Evolutionary conservation across 1,140 invertebrate species (phyloP), one percentile per base, ranked within the genome.

Genomic region (Hycleus cichorii): DNA sequence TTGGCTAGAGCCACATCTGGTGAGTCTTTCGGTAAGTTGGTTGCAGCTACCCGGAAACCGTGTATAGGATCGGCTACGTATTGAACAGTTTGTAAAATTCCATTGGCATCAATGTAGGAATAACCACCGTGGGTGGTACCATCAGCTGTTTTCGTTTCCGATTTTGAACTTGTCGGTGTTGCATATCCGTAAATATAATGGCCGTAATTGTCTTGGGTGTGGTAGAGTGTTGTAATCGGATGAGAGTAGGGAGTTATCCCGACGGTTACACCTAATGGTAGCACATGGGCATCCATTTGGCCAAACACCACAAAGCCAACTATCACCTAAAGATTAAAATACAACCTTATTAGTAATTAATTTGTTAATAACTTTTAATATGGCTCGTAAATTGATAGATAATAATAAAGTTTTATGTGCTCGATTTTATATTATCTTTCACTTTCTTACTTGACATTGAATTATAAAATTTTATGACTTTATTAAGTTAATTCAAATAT

Each of bases 71-170:
- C 84, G 25, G 85, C 82, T n/a, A 81, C 77, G 70, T 88, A 88
- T 57, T 80, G 75, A 32, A 84, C 82, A 26, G 80, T 80, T 71
- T 88, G 85, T 3, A 85, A 66, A 27, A 83, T 69, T 3, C 85
- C 85, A 66, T 87, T 77, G 10, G 80, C 78, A 69, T 89, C 86
- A 11, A 86, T 74, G 67, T 87, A 87, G 51, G 81, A 83, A 67
- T 85, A 87, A 40, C 79, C 80, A 27, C 85, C 85, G 6, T 78
- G 78, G 4, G 84, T 86, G 26, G 82, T 78, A 8, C 85, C 86
- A 69, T 87, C 83, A 32, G 80, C 70, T 9, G 81, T 78, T 57
- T 81, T 79, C 3, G 78, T 76, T 74, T 88, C 85, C 40, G 77
- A 79, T 72, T 86, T 86, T 54, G 82, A 75, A 61, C 80, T 82